Base-by-base conservation (phyloP, 1,140 invertebrate genomes). In the Penaeus japonicus region DNA sequence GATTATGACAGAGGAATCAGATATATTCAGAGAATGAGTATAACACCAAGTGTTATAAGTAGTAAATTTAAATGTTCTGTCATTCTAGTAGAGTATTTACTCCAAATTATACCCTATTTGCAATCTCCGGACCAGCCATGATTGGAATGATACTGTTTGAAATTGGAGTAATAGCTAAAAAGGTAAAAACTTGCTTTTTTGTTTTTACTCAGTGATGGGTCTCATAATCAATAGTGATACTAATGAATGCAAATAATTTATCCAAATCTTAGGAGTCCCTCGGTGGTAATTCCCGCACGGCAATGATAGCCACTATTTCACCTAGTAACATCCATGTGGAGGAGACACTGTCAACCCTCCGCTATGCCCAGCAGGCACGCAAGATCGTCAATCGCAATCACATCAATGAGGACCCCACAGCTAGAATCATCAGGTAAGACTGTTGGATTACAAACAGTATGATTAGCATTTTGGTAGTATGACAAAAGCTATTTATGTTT, bases 291-390 rank as follows among this genome's bases (percentile, higher is more conserved):
- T 95, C 95, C 0, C 91, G 94, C 84, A 95, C 95, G 0, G 94
- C 94, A 1, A 95, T 95, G 95, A 91, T 96, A 86, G 95, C 95
- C 17, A 96, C 95, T 0, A 94, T 96, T 47, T 96, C 97, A 75
- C 97, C 97, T 17, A 95, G 96, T 18, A 95, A 94, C 91, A 93
- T 94, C 62, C 96, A 97, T 92, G 92, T 96, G 27, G 97, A 98
- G 84, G 96, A 96, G 92, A 96, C 95, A 18, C 94, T 98, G 32
- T 96, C 96, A 0, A 98, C 97, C 0, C 93, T 98, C 55, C 94
- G 97, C 22, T 98, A 97, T 92, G 96, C 96, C 10, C 96, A 96
- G 92, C 95, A 96, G 91, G 97, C 97, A 0, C 95, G 98, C 91
- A 96, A 96, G 85, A 99, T 98, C 89, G 94, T 97, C 86, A 97